Conservation (phyloP, 2,888 invertebrate genomes). For the Idaea aversata region DNA sequence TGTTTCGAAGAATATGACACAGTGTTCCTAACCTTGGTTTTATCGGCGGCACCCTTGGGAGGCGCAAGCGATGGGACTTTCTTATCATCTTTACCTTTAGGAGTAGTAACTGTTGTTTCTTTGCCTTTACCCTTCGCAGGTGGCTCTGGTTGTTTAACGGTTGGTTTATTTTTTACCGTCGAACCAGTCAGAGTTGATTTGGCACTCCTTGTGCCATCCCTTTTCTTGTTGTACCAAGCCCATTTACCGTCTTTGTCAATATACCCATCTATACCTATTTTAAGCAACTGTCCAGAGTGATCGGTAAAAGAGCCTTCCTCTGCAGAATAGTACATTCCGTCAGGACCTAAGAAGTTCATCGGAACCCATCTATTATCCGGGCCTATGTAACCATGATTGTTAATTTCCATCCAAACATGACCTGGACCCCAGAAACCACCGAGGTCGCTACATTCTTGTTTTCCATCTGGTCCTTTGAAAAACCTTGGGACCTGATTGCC, state of each 20-base stretch:
- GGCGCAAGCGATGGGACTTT: slow-evolving; percentile 10
- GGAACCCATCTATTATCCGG: slow-evolving; percentile 71
- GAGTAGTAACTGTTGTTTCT: slow-evolving; percentile 7
- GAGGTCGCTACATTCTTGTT: slow-evolving; percentile 67
- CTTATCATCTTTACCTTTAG: slow-evolving; percentile 34
- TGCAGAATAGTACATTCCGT: slow-evolving; percentile 63
- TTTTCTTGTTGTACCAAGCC: slow-evolving; percentile 54
- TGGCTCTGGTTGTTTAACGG: slow-evolving; percentile 20
- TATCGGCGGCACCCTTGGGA: not conserved
- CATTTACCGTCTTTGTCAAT: slow-evolving; percentile 67
- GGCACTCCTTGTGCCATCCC: slow-evolving; percentile 31
- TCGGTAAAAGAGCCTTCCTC: slow-evolving; percentile 67
- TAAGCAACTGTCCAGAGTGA: slow-evolving; percentile 42
- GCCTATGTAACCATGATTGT: slow-evolving; percentile 70
- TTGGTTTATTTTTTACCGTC: slow-evolving; percentile 31
- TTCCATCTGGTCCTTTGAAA: slow-evolving; percentile 70
- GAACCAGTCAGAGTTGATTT: slow-evolving; percentile 39
- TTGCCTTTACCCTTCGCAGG: slow-evolving; percentile 29
- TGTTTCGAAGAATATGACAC: slow-evolving; percentile 33
- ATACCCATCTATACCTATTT: slow-evolving; percentile 69
- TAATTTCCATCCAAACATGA: slow-evolving; percentile 64
- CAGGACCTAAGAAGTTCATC: slow-evolving; percentile 65
- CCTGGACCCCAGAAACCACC: slow-evolving; percentile 69
- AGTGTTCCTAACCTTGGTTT: slow-evolving; percentile 26
- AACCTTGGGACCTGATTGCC: slow-evolving; percentile 67